Evolutionary conservation across 2,113 vertebrate genomes (phyloP).

Genomic region (Oostethus manadensis): DNA sequence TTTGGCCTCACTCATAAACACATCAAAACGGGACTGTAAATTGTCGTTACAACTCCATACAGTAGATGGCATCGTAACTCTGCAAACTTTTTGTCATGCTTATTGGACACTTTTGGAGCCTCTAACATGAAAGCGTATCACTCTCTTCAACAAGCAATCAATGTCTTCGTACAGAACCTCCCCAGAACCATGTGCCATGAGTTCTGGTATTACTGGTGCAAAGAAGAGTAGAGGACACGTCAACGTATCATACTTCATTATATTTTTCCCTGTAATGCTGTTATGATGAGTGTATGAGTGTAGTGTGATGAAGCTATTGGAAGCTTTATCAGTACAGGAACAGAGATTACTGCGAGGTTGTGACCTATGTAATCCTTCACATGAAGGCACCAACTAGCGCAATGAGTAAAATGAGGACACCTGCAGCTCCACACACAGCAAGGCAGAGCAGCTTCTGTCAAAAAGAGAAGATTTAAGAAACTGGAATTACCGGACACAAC

Average conservation of each 20-base stretch:
- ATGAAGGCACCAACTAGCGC: conserved; percentile 67
- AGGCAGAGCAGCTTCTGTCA: conserved; percentile 81
- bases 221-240: conserved; percentile 13
- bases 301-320: conserved; percentile 13
- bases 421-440: conserved; percentile 73
- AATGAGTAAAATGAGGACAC: conserved; percentile 80
- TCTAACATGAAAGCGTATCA: no score
- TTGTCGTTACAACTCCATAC: no score
- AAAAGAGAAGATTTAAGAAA: conserved; percentile 31
- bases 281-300: conserved; percentile 17
- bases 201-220: conserved; percentile 9
- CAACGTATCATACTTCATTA: conserved; percentile 4
- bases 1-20: no score
- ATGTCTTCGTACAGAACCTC: no score
- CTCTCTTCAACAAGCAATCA: no score
- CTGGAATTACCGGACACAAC: not conserved
- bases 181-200: conserved; percentile 9
- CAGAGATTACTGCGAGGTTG: conserved; percentile 11
- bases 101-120: no score
- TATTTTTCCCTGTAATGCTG: conserved; percentile 24
- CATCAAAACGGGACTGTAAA: no score
- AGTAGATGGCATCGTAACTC: no score
- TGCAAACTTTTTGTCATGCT: no score
- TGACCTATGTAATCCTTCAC: conserved; percentile 29
- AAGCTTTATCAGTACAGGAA: conserved; percentile 15